These are phyloP conservation scores for Ptychoptera albimana DNA, from an alignment of 2,888 invertebrate species.

Conservation along the genomic window DNA sequence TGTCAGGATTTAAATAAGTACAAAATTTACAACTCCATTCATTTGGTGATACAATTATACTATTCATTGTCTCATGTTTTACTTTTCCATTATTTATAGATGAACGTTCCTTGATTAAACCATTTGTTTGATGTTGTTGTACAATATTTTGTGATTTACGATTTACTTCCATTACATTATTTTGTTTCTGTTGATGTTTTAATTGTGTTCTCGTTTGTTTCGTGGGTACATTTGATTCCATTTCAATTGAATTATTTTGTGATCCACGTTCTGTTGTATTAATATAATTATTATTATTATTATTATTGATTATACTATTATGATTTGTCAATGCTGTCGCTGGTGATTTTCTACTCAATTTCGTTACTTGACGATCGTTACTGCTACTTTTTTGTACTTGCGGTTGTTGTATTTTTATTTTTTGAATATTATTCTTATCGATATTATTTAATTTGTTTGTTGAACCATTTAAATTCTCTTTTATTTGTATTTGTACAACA, in stretches of 20 bases:
- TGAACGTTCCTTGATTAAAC: too few species aligned
- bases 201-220: background rate
- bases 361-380: background rate
- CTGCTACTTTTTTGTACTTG: background rate
- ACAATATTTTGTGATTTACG: background rate
- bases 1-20: constrained; percentile 44
- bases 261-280: background rate
- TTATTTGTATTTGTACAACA: too few species aligned
- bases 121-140: background rate
- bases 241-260: background rate
- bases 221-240: background rate
- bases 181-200: background rate
- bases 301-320: too few species aligned
- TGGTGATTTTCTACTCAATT: background rate
- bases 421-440: too few species aligned
- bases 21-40: constrained; percentile 52
- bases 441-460: too few species aligned
- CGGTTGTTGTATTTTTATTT: too few species aligned
- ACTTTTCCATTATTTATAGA: too few species aligned
- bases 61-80: background rate
- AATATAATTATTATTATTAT: background rate
- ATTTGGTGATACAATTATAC: constrained; percentile 12
- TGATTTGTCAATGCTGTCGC: too few species aligned
- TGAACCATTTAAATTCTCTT: too few species aligned
- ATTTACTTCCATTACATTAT: background rate